Percentiles rank a stretch among this genome's conserved stretches.
phyloP scores from a whole-genome alignment of 2,113 vertebrate species.

The Dicentrarchus labrax region DNA sequence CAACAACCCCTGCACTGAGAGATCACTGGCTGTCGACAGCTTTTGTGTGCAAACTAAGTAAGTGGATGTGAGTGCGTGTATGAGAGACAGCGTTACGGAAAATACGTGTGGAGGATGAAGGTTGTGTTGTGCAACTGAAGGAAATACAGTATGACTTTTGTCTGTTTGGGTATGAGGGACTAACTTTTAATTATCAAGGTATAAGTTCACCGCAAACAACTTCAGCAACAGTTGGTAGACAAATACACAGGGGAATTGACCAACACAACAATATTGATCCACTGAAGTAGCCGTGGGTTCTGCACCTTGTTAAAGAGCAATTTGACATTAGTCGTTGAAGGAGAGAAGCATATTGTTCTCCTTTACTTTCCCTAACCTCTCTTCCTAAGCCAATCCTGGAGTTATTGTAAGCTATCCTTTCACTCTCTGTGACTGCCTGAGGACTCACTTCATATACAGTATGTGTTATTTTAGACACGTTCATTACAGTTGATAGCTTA shows the following conservation, averaged over 20 bases:
- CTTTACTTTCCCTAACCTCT: not conserved
- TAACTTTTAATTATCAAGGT: conserved; percentile 28
- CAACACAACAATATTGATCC: conserved; percentile 24
- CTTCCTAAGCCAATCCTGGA: not conserved
- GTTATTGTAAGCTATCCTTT: not conserved
- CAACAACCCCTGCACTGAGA: conserved; percentile 41
- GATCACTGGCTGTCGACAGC: conserved; percentile 18
- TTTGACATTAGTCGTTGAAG: conserved; percentile 18
- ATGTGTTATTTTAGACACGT: not conserved
- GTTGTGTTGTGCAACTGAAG: conserved; percentile 1
- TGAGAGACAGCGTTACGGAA: conserved; percentile 5
- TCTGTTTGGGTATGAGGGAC: not conserved
- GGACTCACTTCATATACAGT: not conserved
- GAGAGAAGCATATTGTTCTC: not conserved
- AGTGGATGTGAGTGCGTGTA: conserved; percentile 19
- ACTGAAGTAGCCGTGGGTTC: not conserved
- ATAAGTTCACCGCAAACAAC: conserved; percentile 17
- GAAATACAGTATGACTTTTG: not conserved
- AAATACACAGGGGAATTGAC: conserved; percentile 4
- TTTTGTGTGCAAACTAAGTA: conserved; percentile 10
- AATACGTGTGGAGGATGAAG: conserved; percentile 38
- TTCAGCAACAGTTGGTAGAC: conserved; percentile 8
- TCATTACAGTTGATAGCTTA: not conserved
- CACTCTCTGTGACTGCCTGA: not conserved
- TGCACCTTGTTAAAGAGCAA: not conserved